These are phyloP conservation scores for Malacoraja senta DNA, from an alignment of 2,797 vertebrate species.

Conservation along the genomic window DNA sequence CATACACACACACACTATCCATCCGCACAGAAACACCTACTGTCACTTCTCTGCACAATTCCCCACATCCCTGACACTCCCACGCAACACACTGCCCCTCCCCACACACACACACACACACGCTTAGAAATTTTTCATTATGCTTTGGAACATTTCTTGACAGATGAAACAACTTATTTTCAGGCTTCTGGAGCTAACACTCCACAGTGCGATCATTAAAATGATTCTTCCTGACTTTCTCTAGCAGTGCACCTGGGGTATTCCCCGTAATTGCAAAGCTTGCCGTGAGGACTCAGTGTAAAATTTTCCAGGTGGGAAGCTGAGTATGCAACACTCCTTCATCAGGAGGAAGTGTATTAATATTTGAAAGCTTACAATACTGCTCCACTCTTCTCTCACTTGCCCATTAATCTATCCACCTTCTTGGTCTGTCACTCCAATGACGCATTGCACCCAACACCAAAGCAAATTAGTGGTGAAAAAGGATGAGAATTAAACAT, in stretches of 20 bases:
- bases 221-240: background rate
- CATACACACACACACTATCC: no score
- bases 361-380: background rate
- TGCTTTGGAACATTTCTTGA: background rate
- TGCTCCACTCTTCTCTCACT: background rate
- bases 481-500: background rate
- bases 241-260: background rate
- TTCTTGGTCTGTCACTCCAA: background rate
- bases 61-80: no score
- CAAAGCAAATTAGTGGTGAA: background rate
- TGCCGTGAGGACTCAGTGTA: background rate
- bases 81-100: background rate
- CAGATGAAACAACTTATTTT: conserved; percentile 1
- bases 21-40: no score
- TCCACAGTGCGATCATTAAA: background rate
- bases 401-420: no score
- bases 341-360: background rate
- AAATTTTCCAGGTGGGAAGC: background rate
- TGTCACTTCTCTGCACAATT: no score
- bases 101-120: background rate
- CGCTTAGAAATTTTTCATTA: background rate
- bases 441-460: background rate
- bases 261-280: background rate
- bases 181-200: background rate
- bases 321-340: background rate